Base-by-base conservation (phyloP, 2,797 vertebrate genomes). In the Rhinichthys osculus region DNA sequence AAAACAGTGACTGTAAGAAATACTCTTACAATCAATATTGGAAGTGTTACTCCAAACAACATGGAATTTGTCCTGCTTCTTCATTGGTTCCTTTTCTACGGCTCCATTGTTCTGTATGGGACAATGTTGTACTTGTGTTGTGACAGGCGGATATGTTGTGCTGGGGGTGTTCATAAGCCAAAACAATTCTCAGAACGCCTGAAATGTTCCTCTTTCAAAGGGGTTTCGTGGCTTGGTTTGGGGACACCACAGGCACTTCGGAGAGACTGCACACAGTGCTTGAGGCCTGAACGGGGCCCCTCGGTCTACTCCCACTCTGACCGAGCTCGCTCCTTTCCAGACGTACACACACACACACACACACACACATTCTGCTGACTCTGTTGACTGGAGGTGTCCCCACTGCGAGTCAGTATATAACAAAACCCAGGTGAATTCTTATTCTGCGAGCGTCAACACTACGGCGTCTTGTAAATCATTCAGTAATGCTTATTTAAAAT, bases 131-230 rank as follows among this genome's bases (percentile, higher is more conserved):
- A 71, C n/a, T 86, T 87, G 82, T 88, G 13, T 27, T 69, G 66
- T 66, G 84, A 79, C 81, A 82, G 83, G 73, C 82, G 16, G 47
- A 73, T 89, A 80, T 67, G 83, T 88, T 71, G 67, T 84, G 80
- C 81, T 82, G 86, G 87, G 82, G 89, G 89, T 80, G 84, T 91
- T 92, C 88, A 77, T 83, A 91, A 90, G 90, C 92, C 89, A 77
- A 88, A 94, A 92, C 89, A 91, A 92, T 92, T 91, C 90, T 76
- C 88, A 91, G 91, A 94, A 95, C 93, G 90, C 84, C 85, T 87
- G 91, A 93, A 94, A 93, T 94, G 91, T 42, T 83, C 79, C 74
- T 88, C 9, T 91, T 83, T 88, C 78, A 42, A 83, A 80, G 78
- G 81, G 86, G 83, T 78, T 82, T 89, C 86, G 87, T 83, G 89